phyloP scores from a whole-genome alignment of 1,140 invertebrate species.

The Brachionus sp. region DNA sequence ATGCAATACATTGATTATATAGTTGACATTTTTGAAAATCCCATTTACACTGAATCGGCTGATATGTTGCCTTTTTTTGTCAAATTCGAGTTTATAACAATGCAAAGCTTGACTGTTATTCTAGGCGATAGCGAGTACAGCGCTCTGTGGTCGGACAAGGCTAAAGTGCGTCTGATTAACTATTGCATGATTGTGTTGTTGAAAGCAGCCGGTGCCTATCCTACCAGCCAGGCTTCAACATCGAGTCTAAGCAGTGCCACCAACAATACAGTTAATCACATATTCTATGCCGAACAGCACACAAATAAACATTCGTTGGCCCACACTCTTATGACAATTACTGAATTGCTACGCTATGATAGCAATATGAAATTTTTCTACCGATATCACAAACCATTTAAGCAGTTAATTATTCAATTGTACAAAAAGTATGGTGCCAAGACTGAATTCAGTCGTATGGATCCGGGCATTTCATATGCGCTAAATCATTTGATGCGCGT shows the following conservation, averaged over 20 bases:
- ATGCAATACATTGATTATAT: conserved; percentile 35
- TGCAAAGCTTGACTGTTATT: conserved; percentile 38
- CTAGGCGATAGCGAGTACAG: background rate
- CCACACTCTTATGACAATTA: conserved; percentile 14
- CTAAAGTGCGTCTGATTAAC: background rate
- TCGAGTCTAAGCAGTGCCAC: background rate
- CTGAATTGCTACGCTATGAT: conserved; percentile 17
- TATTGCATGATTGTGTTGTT: conserved; percentile 26
- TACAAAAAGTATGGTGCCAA: conserved; percentile 40
- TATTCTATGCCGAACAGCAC: conserved; percentile 21
- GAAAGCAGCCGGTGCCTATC: background rate
- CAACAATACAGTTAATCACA: conserved; percentile 2
- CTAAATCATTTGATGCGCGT: conserved; percentile 32
- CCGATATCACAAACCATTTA: conserved; percentile 38
- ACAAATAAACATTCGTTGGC: conserved; percentile 11
- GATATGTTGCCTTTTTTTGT: conserved; percentile 17
- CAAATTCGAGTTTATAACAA: conserved; percentile 37
- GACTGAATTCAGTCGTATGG: background rate
- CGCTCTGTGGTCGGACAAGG: conserved; percentile 12
- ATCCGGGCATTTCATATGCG: conserved; percentile 13
- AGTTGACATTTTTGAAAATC: background rate
- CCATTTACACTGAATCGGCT: background rate
- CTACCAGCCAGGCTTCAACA: background rate
- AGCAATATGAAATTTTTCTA: conserved; percentile 40
- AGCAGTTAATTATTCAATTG: conserved; percentile 18